Evolutionary conservation across 2,113 vertebrate genomes (phyloP).

Genomic region (Mus spicilegus): DNA sequence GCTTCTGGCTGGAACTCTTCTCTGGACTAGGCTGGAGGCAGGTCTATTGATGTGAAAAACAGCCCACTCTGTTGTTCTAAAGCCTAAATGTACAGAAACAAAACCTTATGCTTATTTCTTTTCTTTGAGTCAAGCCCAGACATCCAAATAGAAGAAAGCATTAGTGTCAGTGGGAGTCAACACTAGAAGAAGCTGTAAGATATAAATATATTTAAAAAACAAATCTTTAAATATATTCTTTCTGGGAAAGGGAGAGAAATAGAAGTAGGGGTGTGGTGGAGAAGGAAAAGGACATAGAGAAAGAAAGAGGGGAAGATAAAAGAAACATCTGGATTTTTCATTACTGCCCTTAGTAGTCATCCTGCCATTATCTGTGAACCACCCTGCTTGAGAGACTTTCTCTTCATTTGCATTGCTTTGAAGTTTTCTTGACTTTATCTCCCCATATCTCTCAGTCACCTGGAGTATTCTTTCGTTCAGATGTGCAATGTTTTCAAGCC

Average conservation of each 20-base stretch:
- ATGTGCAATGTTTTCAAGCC: neutral
- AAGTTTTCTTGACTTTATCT: slow-evolving; percentile 1
- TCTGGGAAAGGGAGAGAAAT: neutral
- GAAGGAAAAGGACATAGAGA: neutral
- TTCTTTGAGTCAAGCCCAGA: neutral
- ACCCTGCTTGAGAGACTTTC: neutral
- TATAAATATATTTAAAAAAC: neutral
- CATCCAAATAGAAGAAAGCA: neutral
- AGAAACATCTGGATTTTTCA: neutral
- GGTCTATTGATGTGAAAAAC: neutral
- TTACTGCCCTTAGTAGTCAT: neutral
- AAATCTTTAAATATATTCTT: neutral
- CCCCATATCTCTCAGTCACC: neutral
- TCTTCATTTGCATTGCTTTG: neutral
- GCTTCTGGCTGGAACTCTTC: neutral
- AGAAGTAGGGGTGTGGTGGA: neutral
- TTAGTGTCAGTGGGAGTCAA: neutral
- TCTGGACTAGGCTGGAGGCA: neutral
- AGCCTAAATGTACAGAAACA: neutral
- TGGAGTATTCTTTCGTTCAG: neutral
- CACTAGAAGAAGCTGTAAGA: neutral
- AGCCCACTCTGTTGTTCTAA: neutral
- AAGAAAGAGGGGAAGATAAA: neutral
- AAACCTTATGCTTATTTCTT: neutral
- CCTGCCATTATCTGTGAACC: neutral